phyloP scores from a whole-genome alignment of 2,797 vertebrate genomes.

The Potorous gilbertii region DNA sequence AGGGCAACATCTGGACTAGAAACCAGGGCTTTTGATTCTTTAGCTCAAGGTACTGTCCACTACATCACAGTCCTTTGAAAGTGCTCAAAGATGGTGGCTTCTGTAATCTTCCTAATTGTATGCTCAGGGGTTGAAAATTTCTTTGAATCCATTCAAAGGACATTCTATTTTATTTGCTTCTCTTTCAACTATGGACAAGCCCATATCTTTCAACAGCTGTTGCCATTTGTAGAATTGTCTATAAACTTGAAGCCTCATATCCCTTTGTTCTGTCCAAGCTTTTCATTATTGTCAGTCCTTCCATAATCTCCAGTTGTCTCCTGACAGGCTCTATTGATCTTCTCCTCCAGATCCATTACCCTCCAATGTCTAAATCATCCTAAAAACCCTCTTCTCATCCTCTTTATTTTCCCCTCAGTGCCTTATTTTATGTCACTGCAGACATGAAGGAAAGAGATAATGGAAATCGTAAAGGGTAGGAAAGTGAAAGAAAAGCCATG shows the following conservation, averaged over 20 bases:
- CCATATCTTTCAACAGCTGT: background rate
- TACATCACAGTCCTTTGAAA: background rate
- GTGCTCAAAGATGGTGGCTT: background rate
- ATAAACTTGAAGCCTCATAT: background rate
- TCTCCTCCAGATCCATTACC: background rate
- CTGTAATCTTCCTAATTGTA: background rate
- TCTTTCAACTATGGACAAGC: background rate
- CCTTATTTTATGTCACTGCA: background rate
- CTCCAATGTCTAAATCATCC: background rate
- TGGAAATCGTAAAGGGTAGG: background rate
- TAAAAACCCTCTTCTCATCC: background rate
- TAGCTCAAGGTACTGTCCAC: background rate
- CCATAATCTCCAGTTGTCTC: background rate
- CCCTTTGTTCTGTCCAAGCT: slow-evolving; percentile 21
- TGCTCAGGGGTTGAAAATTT: background rate
- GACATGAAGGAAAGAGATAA: background rate
- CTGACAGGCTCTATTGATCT: background rate
- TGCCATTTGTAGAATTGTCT: background rate
- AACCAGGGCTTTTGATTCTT: background rate
- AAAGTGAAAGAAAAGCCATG: background rate
- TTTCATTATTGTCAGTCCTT: background rate
- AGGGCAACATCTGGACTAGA: background rate
- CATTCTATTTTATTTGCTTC: slow-evolving; percentile 20
- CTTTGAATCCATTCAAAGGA: background rate
- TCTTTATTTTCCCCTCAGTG: background rate